A percentile compares a stretch with the other conserved stretches of the same genome.
Evolutionary conservation across 2,113 vertebrate genomes (phyloP).

Genomic region (Gopherus evgoodei): DNA sequence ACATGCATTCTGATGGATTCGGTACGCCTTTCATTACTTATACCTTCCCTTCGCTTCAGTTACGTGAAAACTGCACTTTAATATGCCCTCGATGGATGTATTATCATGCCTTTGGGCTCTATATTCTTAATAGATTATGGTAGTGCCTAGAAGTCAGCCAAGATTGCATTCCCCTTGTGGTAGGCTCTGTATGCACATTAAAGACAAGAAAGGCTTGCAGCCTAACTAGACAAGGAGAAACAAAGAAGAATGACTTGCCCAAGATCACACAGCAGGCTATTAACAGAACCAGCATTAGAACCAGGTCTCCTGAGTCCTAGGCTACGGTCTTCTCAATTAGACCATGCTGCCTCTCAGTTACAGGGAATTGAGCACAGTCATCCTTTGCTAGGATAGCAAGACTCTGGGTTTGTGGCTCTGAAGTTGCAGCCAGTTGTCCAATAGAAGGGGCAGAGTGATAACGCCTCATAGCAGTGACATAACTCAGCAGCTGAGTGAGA

Average conservation of each 20-base stretch:
- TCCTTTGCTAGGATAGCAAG: background rate
- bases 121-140: background rate
- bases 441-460: background rate
- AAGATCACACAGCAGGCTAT: background rate
- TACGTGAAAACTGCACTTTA: background rate
- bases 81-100: background rate
- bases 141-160: background rate
- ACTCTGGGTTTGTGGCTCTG: background rate
- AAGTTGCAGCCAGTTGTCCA: background rate
- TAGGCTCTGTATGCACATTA: background rate
- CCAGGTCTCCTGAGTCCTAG: background rate
- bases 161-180: background rate
- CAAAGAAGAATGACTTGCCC: background rate
- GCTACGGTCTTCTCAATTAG: rapidly evolving
- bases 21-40: background rate
- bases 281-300: background rate
- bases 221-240: background rate
- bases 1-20: background rate
- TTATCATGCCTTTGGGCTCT: background rate
- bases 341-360: background rate
- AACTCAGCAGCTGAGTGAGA: background rate
- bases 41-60: background rate
- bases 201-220: background rate
- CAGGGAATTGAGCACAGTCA: background rate
- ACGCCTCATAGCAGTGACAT: background rate